Evolutionary conservation across 2,113 vertebrate genomes (phyloP), one percentile per base, ranked within the genome.

Genomic region (Lonchura striata): DNA sequence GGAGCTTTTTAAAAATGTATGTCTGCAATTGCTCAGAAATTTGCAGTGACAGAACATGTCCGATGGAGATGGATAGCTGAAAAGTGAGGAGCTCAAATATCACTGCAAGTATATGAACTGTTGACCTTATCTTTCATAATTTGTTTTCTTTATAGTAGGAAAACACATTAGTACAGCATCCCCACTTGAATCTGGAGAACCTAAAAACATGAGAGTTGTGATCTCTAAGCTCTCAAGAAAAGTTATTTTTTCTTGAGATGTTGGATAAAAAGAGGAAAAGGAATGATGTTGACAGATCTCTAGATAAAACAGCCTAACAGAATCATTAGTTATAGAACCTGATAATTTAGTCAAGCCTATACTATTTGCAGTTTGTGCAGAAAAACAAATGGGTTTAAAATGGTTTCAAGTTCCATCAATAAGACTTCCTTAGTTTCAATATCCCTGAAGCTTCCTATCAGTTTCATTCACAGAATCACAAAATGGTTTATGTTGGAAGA

Each of bases 371-470:
- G 18, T 42, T 75, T 39, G 47, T 24, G 15, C 21, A 82, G 28
- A 85, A 86, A 92, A 63, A 15, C 3, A 64, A 69, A 13, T 17
- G 37, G 5, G 4, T 15, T 91, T 76, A 6, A 69, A 89, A 68
- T 3, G 1, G 6, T 33, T 84, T 79, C 28, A 69, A 35, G 11
- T 49, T 87, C 18, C 30, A 69, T 6, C 1, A 1, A 10, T 30
- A 83, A 47, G 6, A 61, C 1, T 21, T 81, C 5, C 14, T 4
- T 46, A 24, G 22, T 46, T 88, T 80, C 2, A 1, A 11, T 11
- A 79, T 0, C 8, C 7, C 53, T 31, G 6, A 79, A n/a, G n/a
- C n/a, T 75, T 79, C 6, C 0, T 30, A 50, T 3, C 13, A 44
- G 7, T 53, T 74, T 71, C 60, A 61, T 53, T 75, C 41, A 56